Evolutionary conservation across 1,140 invertebrate genomes (phyloP), one percentile per base, ranked within the genome.

Genomic region (Saccostrea glomerata): DNA sequence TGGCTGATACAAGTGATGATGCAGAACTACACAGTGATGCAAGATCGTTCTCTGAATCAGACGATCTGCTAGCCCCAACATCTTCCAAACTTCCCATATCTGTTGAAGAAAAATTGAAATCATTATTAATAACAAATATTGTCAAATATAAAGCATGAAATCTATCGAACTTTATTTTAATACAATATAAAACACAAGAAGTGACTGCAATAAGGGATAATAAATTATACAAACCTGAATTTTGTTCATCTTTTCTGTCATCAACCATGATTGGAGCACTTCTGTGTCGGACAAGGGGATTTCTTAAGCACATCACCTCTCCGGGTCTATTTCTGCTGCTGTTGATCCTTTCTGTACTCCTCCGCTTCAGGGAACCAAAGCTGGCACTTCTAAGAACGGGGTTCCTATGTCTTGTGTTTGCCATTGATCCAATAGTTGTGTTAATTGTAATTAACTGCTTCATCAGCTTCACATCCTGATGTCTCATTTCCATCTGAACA

Each of bases 391-490:
- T 25, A 30, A 73, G 15, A 11, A 83, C 82, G n/a, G 40, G 40
- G 5, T 83, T 56, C 17, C 40, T 83, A 17, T 54, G 54, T 25
- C 23, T 54, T 3, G 7, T 20, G 7, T 84, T 87, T 20, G 86
- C 60, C 54, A 91, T 56, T 23, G 66, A 56, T 58, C 87, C 87
- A 56, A 91, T 91, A 7, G 87, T 89, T 7, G 83, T 25, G n/a
- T 86, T 88, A 20, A 91, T 91, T 23, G 77, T n/a, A 40, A 90
- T 91, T 13, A 91, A 83, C 70, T 91, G 90, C 23, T 89, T 89
- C 82, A 91, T 85, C 13, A 91, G 86, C 6, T 73, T 63, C 47
- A 91, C 60, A 83, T 91, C 90, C 56, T 89, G 89, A 70, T 84
- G 63, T 60, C 89, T 58, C 89, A 91, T 85, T 17, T 66, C 82